Percentiles rank a stretch among this genome's conserved stretches.
phyloP scores from a whole-genome alignment of 2,797 vertebrate genomes.

The Phylloscopus collybita region DNA sequence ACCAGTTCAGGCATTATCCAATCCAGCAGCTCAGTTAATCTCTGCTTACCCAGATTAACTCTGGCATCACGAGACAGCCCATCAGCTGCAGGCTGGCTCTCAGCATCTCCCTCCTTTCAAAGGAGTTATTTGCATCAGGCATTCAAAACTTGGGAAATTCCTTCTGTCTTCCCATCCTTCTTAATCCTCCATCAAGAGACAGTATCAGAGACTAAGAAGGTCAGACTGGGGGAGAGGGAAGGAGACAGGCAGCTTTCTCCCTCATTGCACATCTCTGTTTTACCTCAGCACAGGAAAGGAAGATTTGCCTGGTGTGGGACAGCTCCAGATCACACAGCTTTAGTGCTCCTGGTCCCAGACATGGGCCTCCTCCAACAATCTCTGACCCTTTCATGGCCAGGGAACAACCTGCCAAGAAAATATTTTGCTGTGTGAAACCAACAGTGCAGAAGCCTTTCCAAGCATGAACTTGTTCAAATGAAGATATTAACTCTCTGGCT shows the following conservation, averaged over 20 bases:
- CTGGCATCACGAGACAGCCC: background rate
- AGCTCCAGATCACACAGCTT: background rate
- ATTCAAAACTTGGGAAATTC: conserved; percentile 17
- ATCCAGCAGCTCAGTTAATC: conserved; percentile 34
- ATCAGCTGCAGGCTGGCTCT: background rate
- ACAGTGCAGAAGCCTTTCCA: background rate
- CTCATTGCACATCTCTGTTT: background rate
- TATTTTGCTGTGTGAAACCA: background rate
- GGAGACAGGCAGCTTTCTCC: background rate
- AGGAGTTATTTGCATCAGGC: background rate
- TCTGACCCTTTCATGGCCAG: background rate
- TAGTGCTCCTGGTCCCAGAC: background rate
- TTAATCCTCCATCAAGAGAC: background rate
- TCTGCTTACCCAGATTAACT: conserved; percentile 33
- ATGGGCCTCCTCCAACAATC: background rate
- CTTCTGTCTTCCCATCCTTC: conserved; percentile 1
- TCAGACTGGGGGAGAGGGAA: background rate
- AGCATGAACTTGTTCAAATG: background rate
- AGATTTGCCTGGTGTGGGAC: background rate
- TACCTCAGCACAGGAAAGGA: background rate
- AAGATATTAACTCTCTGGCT: background rate
- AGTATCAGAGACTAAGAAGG: background rate
- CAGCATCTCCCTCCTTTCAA: background rate
- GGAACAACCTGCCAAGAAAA: background rate
- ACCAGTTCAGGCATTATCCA: background rate